Percentiles rank a stretch among this genome's conserved stretches.
phyloP scores from a whole-genome alignment of 2,888 invertebrate genomes.

The Mesoligia furuncula region DNA sequence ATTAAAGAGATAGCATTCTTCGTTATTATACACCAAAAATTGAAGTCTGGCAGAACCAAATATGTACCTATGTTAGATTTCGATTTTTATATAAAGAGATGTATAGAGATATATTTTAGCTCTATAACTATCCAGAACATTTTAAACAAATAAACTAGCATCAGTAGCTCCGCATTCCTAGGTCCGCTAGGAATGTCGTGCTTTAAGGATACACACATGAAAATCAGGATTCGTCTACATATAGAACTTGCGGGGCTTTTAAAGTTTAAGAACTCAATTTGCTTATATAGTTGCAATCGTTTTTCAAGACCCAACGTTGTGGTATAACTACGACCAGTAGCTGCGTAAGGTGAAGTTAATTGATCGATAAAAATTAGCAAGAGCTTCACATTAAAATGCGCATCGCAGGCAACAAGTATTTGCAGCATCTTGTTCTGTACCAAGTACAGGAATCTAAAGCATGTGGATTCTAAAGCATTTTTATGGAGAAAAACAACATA shows the following conservation, averaged over 20 bases:
- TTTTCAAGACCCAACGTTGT: conserved; percentile 2
- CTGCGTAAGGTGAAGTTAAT: conserved; percentile 49
- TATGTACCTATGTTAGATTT: too few species aligned
- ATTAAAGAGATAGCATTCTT: not conserved
- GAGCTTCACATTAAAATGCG: conserved; percentile 55
- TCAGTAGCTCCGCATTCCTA: not conserved
- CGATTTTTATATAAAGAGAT: too few species aligned
- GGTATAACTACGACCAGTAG: conserved; percentile 2
- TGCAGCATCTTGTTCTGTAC: conserved; percentile 37
- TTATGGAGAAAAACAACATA: conserved; percentile 70
- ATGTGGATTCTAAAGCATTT: conserved; percentile 39
- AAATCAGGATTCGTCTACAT: conserved; percentile 15
- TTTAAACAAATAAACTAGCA: not conserved
- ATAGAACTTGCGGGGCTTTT: conserved; percentile 14
- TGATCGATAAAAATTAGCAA: conserved; percentile 63
- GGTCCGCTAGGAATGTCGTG: conserved; percentile 41
- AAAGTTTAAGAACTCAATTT: conserved; percentile 41
- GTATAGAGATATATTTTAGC: too few species aligned
- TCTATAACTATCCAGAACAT: not conserved
- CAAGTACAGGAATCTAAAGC: conserved; percentile 38
- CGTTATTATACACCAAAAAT: not conserved
- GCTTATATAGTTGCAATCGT: not conserved
- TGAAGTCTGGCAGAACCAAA: not conserved
- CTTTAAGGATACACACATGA: conserved; percentile 21
- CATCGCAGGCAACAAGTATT: conserved; percentile 31